Conservation (phyloP, 2,113 vertebrate genomes). For the Trematomus loennbergii region DNA sequence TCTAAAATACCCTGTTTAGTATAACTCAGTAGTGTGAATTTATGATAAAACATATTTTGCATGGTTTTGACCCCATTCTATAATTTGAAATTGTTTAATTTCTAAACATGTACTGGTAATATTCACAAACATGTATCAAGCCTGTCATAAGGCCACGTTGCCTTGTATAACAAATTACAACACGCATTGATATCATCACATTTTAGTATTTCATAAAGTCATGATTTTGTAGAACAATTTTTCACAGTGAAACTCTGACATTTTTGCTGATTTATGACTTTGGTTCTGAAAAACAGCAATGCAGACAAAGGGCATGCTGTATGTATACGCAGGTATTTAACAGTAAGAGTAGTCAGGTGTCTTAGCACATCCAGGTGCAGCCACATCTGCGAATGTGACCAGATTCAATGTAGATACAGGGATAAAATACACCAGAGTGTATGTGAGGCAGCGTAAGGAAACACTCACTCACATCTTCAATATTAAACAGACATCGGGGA, state of each 20-base stretch:
- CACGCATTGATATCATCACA: background rate
- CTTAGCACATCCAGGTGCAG: conserved; percentile 45
- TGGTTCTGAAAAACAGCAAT: background rate
- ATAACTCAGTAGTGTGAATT: too few species aligned
- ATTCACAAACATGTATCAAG: background rate
- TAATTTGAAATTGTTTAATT: background rate
- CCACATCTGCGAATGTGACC: conserved; percentile 40
- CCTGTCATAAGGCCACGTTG: background rate
- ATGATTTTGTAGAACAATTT: background rate
- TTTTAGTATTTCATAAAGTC: background rate
- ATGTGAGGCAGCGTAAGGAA: conserved; percentile 12
- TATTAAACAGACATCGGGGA: conserved; percentile 48
- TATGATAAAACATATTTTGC: too few species aligned
- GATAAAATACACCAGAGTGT: background rate
- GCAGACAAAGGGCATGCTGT: background rate
- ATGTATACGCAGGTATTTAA: conserved; percentile 11
- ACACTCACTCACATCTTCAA: conserved; percentile 3
- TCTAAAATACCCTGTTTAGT: too few species aligned
- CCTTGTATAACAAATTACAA: background rate
- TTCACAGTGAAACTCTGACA: background rate
- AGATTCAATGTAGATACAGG: conserved; percentile 18
- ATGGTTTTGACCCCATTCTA: background rate
- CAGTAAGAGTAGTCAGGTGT: conserved; percentile 49
- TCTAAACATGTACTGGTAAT: background rate
- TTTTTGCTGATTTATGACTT: background rate